A percentile compares a stretch with the other conserved stretches of the same genome.
Evolutionary conservation across 1,140 invertebrate genomes (phyloP).

Genomic region (Bombus haemorrhoidalis): DNA sequence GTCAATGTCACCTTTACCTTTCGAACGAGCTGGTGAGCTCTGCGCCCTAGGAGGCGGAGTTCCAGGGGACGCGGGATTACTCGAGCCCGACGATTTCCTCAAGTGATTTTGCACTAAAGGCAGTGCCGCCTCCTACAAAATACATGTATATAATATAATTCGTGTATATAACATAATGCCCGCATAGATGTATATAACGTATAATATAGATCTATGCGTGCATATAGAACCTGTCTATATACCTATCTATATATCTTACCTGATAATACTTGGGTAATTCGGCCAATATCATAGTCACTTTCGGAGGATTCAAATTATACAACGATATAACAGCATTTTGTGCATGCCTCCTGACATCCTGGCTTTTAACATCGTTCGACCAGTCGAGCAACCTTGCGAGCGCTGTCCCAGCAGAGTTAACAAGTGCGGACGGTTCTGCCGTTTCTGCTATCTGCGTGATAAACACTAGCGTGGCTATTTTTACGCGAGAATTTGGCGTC

Average conservation of each 20-base stretch:
- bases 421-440: conserved; percentile 81
- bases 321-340: conserved; percentile 91
- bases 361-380: conserved; percentile 87
- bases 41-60: conserved; percentile 79
- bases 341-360: conserved; percentile 91
- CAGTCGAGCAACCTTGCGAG: conserved; percentile 87
- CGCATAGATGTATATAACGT: no score
- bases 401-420: conserved; percentile 84
- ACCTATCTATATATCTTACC: no score
- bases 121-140: conserved; percentile 88
- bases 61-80: conserved; percentile 82
- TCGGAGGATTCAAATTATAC: conserved; percentile 94
- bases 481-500: conserved; percentile 94
- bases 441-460: conserved; percentile 87
- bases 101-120: conserved; percentile 93
- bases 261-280: conserved; percentile 92
- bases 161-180: no score
- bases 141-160: no score
- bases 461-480: conserved; percentile 89
- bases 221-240: no score
- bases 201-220: no score
- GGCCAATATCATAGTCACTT: conserved; percentile 92
- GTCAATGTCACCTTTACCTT: conserved; percentile 72
- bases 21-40: conserved; percentile 77
- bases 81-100: conserved; percentile 85